Conservation (phyloP, 2,113 vertebrate genomes). For the Psophia crepitans region DNA sequence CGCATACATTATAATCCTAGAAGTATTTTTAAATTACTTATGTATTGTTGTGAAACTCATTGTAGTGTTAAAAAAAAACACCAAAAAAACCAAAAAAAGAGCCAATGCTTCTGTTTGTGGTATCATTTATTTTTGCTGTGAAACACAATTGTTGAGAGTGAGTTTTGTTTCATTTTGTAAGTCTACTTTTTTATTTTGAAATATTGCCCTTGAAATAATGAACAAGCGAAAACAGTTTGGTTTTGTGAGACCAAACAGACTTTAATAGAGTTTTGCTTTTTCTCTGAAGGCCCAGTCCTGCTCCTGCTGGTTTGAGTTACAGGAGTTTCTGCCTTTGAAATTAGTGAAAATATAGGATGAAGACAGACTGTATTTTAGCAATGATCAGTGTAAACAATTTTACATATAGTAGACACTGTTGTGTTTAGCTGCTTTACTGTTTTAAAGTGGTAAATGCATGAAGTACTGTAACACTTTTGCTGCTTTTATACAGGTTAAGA, state of each 20-base stretch:
- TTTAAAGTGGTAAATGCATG: background rate
- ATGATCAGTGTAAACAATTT: background rate
- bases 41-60: background rate
- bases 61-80: conserved; percentile 1
- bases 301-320: background rate
- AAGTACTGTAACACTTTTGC: background rate
- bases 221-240: background rate
- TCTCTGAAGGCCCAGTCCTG: background rate
- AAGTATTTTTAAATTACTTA: background rate
- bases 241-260: conserved; percentile 35
- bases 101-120: background rate
- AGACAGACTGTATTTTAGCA: background rate
- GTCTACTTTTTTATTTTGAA: conserved; percentile 8
- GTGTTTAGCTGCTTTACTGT: background rate
- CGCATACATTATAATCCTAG: background rate
- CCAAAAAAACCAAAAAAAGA: background rate
- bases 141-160: background rate
- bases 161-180: background rate
- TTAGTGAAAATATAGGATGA: background rate
- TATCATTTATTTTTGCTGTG: conserved; percentile 23
- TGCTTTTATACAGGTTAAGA: background rate
- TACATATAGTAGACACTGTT: background rate
- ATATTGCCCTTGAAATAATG: background rate
- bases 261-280: background rate
- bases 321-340: background rate